Base-by-base conservation (phyloP, 92 coral and sea anemone species). In the Desmophyllum pertusum region DNA sequence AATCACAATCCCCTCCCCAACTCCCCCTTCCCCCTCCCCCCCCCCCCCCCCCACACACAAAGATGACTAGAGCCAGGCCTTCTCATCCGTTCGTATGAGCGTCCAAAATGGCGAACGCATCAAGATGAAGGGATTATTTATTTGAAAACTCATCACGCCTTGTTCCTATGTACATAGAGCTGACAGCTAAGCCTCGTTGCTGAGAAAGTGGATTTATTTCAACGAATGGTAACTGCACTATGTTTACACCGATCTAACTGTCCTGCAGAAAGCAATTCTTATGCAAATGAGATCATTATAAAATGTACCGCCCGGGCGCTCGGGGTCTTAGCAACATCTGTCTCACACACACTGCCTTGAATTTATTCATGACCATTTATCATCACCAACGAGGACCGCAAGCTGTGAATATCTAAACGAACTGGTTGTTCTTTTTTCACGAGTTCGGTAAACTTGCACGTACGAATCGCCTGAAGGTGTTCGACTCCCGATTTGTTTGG, bases 251-350 rank as follows among this genome's bases (percentile, higher is more conserved):
- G 27, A 23, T 31, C 5, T 9, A 35, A 33, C 67, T 15, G 33
- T 3, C 27, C 76, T 18, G 18, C 59, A 6, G 35, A 40, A 13
- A 17, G 30, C 68, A 72, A 71, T 72, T 82, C 41, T 82, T 62
- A 82, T 82, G 86, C 79, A 82, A 82, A 82, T 82, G 59, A 81
- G 68, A 11, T 57, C 17, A 70, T 67, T 36, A 33, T 41, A 13
- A 35, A 42, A 36, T 42, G 3, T 42, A 6, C 50, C 83, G 41
- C 45, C 21, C 27, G 27, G 38, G 70, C 43, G 14, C 1, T 48
- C 31, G 23, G 25, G n/a, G 39, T 52, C 86, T 57, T 82, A 82
- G 86, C 86, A 82, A 82, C 86, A 71, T 73, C 31, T 27, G 78
- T 55, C 33, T 50, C 2, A 15, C 40, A 10, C 40, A 10, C 29